Base-by-base conservation (phyloP, 2,797 vertebrate genomes). In the Ptychobarbus kaznakovi region DNA sequence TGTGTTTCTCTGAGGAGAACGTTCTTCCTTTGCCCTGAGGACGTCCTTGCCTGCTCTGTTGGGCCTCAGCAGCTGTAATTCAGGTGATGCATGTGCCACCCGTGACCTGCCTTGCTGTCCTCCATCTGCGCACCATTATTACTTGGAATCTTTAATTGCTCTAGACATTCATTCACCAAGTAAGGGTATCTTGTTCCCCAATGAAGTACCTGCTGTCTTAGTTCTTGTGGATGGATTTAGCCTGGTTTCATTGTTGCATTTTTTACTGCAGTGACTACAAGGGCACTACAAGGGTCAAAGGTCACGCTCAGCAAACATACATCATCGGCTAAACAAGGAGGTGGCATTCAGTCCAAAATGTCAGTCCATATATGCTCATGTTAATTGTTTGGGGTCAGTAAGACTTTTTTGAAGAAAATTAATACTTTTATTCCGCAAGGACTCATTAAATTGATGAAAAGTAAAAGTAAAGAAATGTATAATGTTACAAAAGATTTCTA, bases 91-190 rank as follows among this genome's bases (percentile, higher is more conserved):
- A 94, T 90, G 90, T 92, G 92, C 90, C 93, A 92, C 92, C 90
- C 88, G 87, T 94, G 93, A 94, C 94, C 95, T 42, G 80, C 53
- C 88, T 90, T 18, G 74, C 91, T 87, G 89, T 88, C 91, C 90
- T 87, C 92, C 86, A 89, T 92, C 92, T 90, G 91, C 85, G 90
- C 88, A 87, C 91, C 82, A 89, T 91, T 93, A 92, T 94, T 94
- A 94, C 81, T 73, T 83, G 66, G 89, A 87, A 90, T 91, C 91
- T 94, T 93, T 95, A 95, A 95, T 95, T 95, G 94, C 92, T 90
- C 89, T 90, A 94, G 95, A 94, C 93, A 91, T 95, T 95, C 92
- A 94, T 94, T 95, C 94, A 94, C 89, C 93, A 93, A 94, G 92
- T 89, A 93, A 93, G 90, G 89, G 91, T 93, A 93, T 91, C 93